Evolutionary conservation across 1,140 invertebrate species (phyloP), one percentile per base, ranked within the genome.

Genomic region (Batillaria attramentaria): DNA sequence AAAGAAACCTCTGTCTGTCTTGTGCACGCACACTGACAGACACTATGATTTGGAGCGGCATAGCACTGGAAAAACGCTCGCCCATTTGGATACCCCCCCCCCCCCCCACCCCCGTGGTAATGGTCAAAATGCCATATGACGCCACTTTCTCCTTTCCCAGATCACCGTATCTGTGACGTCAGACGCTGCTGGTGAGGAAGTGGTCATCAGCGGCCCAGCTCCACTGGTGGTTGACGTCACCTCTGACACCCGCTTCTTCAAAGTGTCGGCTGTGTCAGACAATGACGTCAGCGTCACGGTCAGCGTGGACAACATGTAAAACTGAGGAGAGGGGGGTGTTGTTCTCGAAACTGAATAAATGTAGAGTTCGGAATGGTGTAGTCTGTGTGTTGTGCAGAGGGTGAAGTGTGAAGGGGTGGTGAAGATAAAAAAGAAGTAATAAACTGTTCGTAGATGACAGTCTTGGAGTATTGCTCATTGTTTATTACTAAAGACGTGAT

Each of bases 1-100:
- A 84, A 65, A 13, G 62, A 10, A 35, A 31, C 62, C 5, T 8
- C 62, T 33, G n/a, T 33, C 62, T 35, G 62, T 65, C n/a, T n/a
- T n/a, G n/a, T n/a, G n/a, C n/a, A n/a, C n/a, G n/a, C n/a, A n/a
- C n/a, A n/a, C 62, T 65, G 62, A 8, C 31, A 35, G 28, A 35
- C 62, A 35, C 31, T 60, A 6, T 60, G 57, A 35, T 13, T 65
- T 35, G 6, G 33, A 33, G 28, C 1, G 31, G 33, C 37, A 13
- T 33, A 35, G 33, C 62, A n/a, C 57, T 60, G 8, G 16, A n/a
- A 0, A 54, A 54, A 54, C n/a, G 16, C 46, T 18, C 1, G 16
- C n/a, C 24, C 24, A 13, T 50, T 50, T 50, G 10, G 10, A 10
- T 50, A 13, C 24, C 2, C n/a, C n/a, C n/a, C n/a, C n/a, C 46